Base-by-base conservation (phyloP, 1,140 invertebrate species). In the Drosophila varians region DNA sequence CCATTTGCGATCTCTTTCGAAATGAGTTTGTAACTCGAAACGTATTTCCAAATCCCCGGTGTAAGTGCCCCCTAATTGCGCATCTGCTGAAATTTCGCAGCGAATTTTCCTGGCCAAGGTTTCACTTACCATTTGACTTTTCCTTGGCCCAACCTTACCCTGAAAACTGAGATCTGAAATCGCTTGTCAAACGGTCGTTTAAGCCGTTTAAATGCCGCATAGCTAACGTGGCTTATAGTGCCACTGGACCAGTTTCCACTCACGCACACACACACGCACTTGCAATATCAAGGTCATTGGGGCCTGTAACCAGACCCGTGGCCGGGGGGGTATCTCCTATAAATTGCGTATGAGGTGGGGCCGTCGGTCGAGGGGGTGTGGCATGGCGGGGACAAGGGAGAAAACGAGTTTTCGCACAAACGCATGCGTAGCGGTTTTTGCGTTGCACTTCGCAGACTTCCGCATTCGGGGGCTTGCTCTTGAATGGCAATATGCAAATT, bases 391-490 rank as follows among this genome's bases (percentile, higher is more conserved):
- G 9, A 19, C 8, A 43, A 31, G 12, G 28, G 5, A 19, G n/a
- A 14, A 74, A 82, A 86, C 82, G 26, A 46, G 80, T 86, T 84
- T 26, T 42, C 12, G 28, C 78, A 70, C 64, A 38, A 12, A 12
- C n/a, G 36, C 36, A 86, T 86, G 82, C 82, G 82, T 86, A 86
- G 82, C 82, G 82, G 82, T 76, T 77, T 71, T 80, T 71, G 72
- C 69, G 62, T 25, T 66, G 62, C 62, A 43, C 12, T 16, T 38
- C 60, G 48, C 42, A 70, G 73, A 82, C 82, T 86, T 86, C 82
- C 82, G 82, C 77, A 55, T 86, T 71, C 34, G 55, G 47, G 28
- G 56, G 49, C 57, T 8, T 36, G 46, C 42, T 28, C 21, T 42
- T 38, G 56, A 21, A 16, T 40, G 38, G 14, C 23, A 58, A 43